These are phyloP conservation scores for Zaprionus africanus DNA, from an alignment of 1,140 invertebrate species.

Conservation along the genomic window DNA sequence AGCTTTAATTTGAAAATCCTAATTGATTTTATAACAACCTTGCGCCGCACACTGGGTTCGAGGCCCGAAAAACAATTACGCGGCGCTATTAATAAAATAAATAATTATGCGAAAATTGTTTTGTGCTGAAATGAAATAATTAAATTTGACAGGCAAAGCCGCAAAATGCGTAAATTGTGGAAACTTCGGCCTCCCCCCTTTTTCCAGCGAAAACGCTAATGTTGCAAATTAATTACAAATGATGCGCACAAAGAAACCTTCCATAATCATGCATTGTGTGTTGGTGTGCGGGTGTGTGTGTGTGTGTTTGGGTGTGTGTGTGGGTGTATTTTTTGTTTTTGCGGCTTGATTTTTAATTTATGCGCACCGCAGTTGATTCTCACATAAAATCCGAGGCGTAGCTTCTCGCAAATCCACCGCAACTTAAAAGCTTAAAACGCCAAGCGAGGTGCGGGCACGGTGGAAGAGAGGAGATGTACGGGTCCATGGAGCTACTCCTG, in stretches of 20 bases:
- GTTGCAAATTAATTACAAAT: conserved; percentile 80
- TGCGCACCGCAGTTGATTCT: conserved; percentile 79
- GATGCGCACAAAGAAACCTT: conserved; percentile 46
- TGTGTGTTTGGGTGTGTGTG: conserved; percentile 15
- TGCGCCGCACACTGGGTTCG: conserved; percentile 21
- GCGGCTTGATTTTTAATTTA: conserved; percentile 77
- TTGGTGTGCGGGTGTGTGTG: conserved; percentile 7
- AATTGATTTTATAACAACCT: conserved; percentile 69
- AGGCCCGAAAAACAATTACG: conserved; percentile 64
- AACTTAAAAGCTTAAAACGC: conserved; percentile 81
- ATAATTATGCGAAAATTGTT: conserved; percentile 59
- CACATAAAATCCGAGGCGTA: conserved; percentile 72
- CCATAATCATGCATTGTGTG: conserved; percentile 4
- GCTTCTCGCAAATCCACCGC: conserved; percentile 70
- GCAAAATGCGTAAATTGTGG: conserved; percentile 67
- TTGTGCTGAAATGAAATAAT: conserved; percentile 67
- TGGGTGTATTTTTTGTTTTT: conserved; percentile 31
- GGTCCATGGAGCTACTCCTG: not conserved
- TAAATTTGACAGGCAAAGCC: conserved; percentile 73
- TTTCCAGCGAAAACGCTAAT: conserved; percentile 54
- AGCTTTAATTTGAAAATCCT: conserved; percentile 41
- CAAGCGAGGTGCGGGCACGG: conserved; percentile 36
- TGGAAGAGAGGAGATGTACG: not conserved
- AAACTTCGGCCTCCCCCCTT: conserved; percentile 19
- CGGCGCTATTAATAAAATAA: conserved; percentile 60